A percentile compares a stretch with the other conserved stretches of the same genome.
Conservation (phyloP, 2,113 vertebrate genomes). For the Ovis canadensis region DNA sequence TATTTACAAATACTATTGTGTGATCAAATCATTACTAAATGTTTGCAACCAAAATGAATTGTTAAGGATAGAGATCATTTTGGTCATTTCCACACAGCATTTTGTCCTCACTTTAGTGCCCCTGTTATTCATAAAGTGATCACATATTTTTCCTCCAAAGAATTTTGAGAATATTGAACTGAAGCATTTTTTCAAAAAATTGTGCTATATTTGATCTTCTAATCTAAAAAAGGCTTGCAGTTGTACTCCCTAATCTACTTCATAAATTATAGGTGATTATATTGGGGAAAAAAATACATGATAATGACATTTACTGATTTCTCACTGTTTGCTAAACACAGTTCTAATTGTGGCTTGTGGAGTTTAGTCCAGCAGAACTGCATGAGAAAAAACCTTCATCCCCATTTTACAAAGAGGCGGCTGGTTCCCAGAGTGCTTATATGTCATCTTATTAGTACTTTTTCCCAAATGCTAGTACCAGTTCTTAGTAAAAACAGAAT, state of each 20-base stretch:
- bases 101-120: neutral
- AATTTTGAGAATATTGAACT: constrained; percentile 16
- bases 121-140: neutral
- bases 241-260: neutral
- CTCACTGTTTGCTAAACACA: neutral
- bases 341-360: neutral
- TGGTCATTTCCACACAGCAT: neutral
- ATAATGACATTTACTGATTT: neutral
- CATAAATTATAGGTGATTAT: neutral
- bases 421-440: neutral
- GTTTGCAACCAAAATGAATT: neutral
- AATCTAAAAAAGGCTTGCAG: constrained; percentile 13
- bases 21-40: neutral
- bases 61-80: neutral
- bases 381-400: neutral
- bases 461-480: neutral
- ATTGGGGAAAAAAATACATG: neutral
- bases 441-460: neutral
- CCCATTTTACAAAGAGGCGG: neutral
- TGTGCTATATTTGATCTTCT: neutral
- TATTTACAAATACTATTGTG: constrained; percentile 30
- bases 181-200: constrained; percentile 9
- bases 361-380: neutral
- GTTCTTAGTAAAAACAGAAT: neutral
- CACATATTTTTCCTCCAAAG: neutral